Base-by-base conservation (phyloP, 2,888 invertebrate species). In the Hipparchia semele region DNA sequence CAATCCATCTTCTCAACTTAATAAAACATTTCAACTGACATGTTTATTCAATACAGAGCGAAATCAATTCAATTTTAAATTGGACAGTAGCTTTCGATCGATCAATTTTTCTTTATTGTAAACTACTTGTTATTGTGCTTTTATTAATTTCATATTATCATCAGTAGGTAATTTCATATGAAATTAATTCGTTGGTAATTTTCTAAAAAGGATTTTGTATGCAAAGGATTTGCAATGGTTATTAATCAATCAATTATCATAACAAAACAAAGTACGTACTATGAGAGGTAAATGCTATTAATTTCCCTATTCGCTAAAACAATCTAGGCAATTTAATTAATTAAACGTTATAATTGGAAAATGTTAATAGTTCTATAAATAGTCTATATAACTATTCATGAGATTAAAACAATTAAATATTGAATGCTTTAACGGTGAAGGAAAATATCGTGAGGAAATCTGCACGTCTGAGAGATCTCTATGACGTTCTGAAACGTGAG, bases 241-340 rank as follows among this genome's bases (percentile, higher is more conserved):
- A 62, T 13, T 62, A 8, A 62, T 12, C 4, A n/a, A 46, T 62
- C 5, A 59, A 10, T 60, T 13, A 39, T 39, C 33, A 60, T 12
- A 60, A 60, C 59, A 9, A 60, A 33, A 23, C 33, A 23, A 9
- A 49, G 5, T 49, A 49, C 49, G 12, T 51, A 56, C 6, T 23
- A 8, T 23, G 3, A 9, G 8, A 3, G 23, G 9, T 56, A 13
- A 2, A 0, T 9, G 23, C 23, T 59, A 8, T 46, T 45, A n/a
- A 46, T 61, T 61, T 46, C 46, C 61, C 13, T 12, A 61, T 61
- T 61, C 61, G n/a, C 61, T 61, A 46, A 61, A 61, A 45, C 45
- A 46, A 46, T n/a, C n/a, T n/a, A 61, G 12, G n/a, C 45, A 9
- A 60, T 12, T 12, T 39, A 12, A 23, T 23, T 33, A 3, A 61